Conservation (phyloP, 2,888 invertebrate species). For the Lasioglossum figueresi region DNA sequence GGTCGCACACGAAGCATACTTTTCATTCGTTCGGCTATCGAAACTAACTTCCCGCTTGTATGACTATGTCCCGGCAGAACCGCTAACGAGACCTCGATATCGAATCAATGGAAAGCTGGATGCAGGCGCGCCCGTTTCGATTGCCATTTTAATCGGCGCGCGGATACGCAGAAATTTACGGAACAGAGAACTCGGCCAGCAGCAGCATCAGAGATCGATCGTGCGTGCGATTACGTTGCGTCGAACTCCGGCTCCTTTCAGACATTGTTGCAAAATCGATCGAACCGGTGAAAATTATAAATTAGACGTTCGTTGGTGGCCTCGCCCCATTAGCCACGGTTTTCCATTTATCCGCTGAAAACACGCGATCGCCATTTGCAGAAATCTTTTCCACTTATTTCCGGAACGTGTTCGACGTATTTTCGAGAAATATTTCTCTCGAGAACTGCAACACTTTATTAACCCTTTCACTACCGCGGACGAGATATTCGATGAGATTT, state of each 20-base stretch:
- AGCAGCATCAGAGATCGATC: slow-evolving; percentile 10
- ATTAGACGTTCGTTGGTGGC: background rate
- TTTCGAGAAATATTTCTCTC: background rate
- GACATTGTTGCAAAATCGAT: slow-evolving; percentile 19
- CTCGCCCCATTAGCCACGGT: slow-evolving; percentile 43
- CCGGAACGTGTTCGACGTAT: background rate
- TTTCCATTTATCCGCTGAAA: slow-evolving; percentile 41
- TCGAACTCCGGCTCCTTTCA: slow-evolving; percentile 35
- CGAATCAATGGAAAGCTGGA: background rate
- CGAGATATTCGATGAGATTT: no score
- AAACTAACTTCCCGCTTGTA: background rate
- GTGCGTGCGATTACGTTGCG: slow-evolving; percentile 19
- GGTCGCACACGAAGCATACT: no score
- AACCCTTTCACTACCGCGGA: no score
- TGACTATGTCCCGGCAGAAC: background rate
- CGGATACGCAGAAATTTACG: slow-evolving; percentile 21
- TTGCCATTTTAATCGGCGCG: slow-evolving; percentile 41
- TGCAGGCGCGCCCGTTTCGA: slow-evolving; percentile 16
- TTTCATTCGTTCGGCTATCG: background rate
- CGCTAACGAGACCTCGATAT: background rate
- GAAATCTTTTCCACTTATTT: background rate
- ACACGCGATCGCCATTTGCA: background rate
- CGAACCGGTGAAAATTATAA: slow-evolving; percentile 35
- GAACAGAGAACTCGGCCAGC: slow-evolving; percentile 24
- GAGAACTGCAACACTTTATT: background rate